Percentiles rank a stretch among this genome's conserved stretches.
Conservation (phyloP, 1,140 invertebrate genomes). For the Drosophila novamexicana region DNA sequence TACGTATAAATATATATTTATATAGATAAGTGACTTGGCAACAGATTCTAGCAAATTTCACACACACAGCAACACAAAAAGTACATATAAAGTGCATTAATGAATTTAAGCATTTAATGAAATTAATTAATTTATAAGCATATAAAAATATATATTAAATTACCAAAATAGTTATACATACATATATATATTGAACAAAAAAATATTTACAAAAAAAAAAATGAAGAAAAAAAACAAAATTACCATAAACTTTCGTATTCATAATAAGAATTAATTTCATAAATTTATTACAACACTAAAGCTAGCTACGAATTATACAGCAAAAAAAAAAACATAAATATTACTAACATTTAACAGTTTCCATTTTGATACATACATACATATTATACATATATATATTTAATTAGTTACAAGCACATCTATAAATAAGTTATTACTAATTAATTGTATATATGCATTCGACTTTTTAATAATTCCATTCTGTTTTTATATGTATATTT, state of each 20-base stretch:
- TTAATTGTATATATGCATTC: slow-evolving; percentile 33
- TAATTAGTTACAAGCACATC: slow-evolving; percentile 32
- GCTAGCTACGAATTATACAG: slow-evolving; percentile 43
- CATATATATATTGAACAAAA: slow-evolving; percentile 51
- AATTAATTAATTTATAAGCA: slow-evolving; percentile 81
- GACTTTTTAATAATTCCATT: slow-evolving; percentile 11
- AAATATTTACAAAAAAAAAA: slow-evolving; percentile 39
- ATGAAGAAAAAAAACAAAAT: slow-evolving; percentile 11
- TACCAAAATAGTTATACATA: slow-evolving; percentile 26
- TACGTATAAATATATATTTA: slow-evolving; percentile 54
- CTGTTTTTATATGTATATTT: slow-evolving; percentile 27
- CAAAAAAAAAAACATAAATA: slow-evolving; percentile 2
- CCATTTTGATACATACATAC: slow-evolving; percentile 45
- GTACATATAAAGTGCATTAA: slow-evolving; percentile 83
- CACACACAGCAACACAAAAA: slow-evolving; percentile 81
- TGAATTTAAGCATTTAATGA: slow-evolving; percentile 82
- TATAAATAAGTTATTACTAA: slow-evolving; percentile 38
- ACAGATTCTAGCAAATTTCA: slow-evolving; percentile 68
- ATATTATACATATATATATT: slow-evolving; percentile 8
- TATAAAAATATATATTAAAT: slow-evolving; percentile 47
- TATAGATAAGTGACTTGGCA: slow-evolving; percentile 47
- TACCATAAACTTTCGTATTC: slow-evolving; percentile 22
- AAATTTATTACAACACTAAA: slow-evolving; percentile 31
- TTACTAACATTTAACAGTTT: slow-evolving; percentile 15
- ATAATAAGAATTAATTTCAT: slow-evolving; percentile 37